Evolutionary conservation across 2,113 vertebrate genomes (phyloP).

Genomic region (Arizona elegans): DNA sequence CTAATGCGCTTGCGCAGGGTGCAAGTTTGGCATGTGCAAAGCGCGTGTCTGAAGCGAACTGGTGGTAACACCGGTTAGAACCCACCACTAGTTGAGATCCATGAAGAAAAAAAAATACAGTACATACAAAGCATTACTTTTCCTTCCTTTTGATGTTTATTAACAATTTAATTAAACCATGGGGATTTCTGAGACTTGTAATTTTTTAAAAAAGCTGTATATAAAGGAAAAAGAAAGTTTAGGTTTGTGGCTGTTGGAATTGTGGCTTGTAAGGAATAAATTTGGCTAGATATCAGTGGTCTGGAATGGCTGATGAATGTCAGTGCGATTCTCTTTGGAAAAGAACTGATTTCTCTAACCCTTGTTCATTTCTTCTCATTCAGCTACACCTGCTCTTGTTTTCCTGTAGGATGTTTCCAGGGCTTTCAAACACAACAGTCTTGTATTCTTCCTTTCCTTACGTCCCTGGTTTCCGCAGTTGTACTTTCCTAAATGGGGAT

Average conservation of each 20-base stretch:
- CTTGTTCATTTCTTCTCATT: background rate
- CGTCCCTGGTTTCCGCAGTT: constrained; percentile 1
- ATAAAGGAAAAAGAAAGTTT: background rate
- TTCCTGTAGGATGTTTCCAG: background rate
- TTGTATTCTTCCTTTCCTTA: background rate
- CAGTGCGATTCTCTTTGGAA: background rate
- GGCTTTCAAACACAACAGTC: background rate
- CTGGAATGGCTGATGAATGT: background rate
- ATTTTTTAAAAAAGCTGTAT: background rate
- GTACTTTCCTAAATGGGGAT: constrained; percentile 36
- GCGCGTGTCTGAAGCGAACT: no score
- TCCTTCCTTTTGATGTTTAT: background rate
- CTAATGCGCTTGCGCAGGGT: accelerated
- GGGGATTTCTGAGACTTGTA: background rate
- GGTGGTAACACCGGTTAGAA: no score
- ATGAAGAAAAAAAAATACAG: background rate
- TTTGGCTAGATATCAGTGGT: background rate
- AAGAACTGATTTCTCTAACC: background rate
- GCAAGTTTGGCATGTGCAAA: no score
- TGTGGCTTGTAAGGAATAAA: no score
- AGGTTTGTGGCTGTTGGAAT: background rate
- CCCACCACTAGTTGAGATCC: no score
- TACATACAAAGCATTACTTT: background rate
- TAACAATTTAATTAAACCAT: background rate
- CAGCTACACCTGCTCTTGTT: constrained; percentile 6